phyloP scores from a whole-genome alignment of 1,140 invertebrate species.

The Bathynomus jamesi region DNA sequence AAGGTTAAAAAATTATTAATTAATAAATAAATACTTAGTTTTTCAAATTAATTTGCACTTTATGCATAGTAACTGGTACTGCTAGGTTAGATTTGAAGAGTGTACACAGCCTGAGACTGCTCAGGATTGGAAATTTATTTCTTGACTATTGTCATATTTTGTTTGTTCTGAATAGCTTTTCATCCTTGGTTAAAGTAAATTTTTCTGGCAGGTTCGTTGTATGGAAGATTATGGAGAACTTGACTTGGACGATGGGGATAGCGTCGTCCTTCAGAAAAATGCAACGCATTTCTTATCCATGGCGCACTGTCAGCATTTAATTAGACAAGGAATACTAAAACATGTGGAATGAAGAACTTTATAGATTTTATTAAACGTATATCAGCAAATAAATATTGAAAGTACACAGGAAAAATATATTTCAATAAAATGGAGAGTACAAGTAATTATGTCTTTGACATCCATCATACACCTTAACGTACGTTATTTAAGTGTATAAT shows the following conservation, averaged over 20 bases:
- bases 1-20: no score
- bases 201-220: constrained; percentile 61
- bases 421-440: no score
- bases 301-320: constrained; percentile 79
- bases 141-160: no score
- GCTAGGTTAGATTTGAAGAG: no score
- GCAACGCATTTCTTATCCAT: constrained; percentile 83
- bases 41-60: no score
- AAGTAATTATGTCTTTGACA: background rate
- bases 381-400: no score
- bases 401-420: no score
- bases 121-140: no score
- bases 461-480: background rate
- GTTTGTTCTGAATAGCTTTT: background rate
- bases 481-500: background rate
- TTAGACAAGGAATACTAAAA: constrained; percentile 83
- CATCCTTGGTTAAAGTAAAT: constrained; percentile 1
- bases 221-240: constrained; percentile 84
- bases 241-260: constrained; percentile 85
- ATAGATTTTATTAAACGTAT: background rate
- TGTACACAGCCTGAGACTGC: no score
- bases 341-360: constrained; percentile 50
- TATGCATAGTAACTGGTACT: no score
- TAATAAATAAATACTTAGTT: no score
- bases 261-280: constrained; percentile 81